These are phyloP conservation scores for Polypedilum pembai DNA, from an alignment of 1,140 invertebrate genomes.

Conservation along the genomic window DNA sequence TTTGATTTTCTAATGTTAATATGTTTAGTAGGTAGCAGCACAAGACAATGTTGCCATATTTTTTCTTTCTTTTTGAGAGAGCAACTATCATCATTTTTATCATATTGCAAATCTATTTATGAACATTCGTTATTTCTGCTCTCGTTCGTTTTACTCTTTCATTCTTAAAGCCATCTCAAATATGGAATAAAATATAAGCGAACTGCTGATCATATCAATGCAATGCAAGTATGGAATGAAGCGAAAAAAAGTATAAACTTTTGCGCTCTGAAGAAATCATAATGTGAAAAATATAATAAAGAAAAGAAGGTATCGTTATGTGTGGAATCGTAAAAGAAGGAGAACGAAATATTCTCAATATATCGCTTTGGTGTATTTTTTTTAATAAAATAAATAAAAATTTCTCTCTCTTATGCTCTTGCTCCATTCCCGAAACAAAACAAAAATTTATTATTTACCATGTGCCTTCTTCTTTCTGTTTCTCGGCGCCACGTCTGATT, in stretches of 20 bases:
- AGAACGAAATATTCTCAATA: slow-evolving; percentile 36
- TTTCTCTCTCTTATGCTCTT: neutral
- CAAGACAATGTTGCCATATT: neutral
- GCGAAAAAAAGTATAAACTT: neutral
- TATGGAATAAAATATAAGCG: slow-evolving; percentile 4
- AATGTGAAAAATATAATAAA: slow-evolving; percentile 19
- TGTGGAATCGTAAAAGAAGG: slow-evolving; percentile 38
- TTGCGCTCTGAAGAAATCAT: slow-evolving; percentile 11
- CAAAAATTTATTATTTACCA: slow-evolving; percentile 41
- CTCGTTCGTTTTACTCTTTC: neutral
- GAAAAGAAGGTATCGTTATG: neutral
- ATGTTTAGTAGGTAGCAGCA: neutral
- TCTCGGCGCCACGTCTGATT: slow-evolving; percentile 43
- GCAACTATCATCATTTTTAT: neutral
- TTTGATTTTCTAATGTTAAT: neutral
- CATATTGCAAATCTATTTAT: slow-evolving; percentile 18
- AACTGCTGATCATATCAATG: slow-evolving; percentile 17
- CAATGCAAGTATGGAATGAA: slow-evolving; percentile 2
- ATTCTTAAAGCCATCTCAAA: neutral
- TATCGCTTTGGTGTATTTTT: slow-evolving; percentile 30
- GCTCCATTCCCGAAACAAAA: slow-evolving; percentile 26
- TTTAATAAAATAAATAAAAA: slow-evolving; percentile 35
- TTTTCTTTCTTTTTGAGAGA: neutral
- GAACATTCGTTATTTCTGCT: neutral
- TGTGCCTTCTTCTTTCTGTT: slow-evolving; percentile 44